Evolutionary conservation across 2,113 vertebrate species (phyloP), one percentile per base, ranked within the genome.

Genomic region (Eidolon helvum): DNA sequence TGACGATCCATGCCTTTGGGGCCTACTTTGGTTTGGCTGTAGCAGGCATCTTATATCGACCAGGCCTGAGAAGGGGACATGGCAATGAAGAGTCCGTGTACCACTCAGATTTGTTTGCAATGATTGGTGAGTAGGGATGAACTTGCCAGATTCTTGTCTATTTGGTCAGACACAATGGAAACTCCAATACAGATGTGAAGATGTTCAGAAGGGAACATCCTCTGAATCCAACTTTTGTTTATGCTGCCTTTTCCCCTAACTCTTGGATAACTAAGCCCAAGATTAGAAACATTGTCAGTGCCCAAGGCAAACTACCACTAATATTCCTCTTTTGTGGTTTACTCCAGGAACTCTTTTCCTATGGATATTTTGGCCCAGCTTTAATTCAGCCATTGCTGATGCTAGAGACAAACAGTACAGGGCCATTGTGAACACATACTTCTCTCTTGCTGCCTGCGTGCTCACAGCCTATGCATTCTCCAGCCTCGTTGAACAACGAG

Each of bases 311-410:
- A 48, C 8, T 18, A 21, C 28, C 21, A 87, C 11, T 68, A 87
- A 96, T 16, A 33, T 14, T 10, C 3, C 7, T 45, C 50, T 43
- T 72, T 93, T 95, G 90, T 93, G 4, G 35, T 0, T 95, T 95
- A n/a, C 63, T 87, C 0, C 98, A 99, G 99, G 99, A 57, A 98
- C 98, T 33, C 90, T 99, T 82, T 99, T 99, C 96, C 98, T 99
- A 40, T 99, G 99, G 99, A 98, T 99, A 97, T 99, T 99, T 97
- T 99, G 99, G 99, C 99, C 99, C 87, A 99, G 99, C 97, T 99
- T 99, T 97, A 99, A 99, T 98, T 99, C 99, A 0, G 99, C 99
- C 96, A 99, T 99, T 24, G 99, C 99, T 10, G 0, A 35, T 0
- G 0, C 65, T 0, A 1, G 1, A 10, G 0, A 6, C 0, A 0